A percentile compares a stretch with the other conserved stretches of the same genome.
phyloP scores from a whole-genome alignment of 2,797 vertebrate genomes.

The Percopsis omiscomaycus region DNA sequence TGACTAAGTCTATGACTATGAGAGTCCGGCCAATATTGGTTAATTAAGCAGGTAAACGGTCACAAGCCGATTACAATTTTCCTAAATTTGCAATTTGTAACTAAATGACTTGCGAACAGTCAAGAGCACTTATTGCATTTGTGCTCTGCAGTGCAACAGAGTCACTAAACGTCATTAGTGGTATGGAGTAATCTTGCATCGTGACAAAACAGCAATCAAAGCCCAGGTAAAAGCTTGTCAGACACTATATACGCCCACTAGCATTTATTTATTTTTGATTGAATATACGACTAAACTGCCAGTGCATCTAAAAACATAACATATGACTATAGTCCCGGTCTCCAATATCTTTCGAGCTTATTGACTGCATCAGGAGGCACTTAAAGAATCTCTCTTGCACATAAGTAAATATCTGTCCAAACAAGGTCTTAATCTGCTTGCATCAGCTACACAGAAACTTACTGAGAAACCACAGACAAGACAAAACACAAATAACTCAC shows the following conservation, averaged over 20 bases:
- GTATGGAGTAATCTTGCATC: constrained; percentile 23
- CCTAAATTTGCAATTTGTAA: constrained; percentile 27
- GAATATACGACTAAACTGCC: constrained; percentile 35
- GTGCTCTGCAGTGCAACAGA: constrained; percentile 35
- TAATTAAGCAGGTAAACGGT: constrained; percentile 37
- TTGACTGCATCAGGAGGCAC: constrained; percentile 63
- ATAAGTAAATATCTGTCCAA: constrained; percentile 22
- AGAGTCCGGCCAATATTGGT: constrained; percentile 41
- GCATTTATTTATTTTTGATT: constrained; percentile 14
- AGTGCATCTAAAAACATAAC: constrained; percentile 35
- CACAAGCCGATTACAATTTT: constrained; percentile 51
- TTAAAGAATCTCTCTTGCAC: constrained; percentile 45
- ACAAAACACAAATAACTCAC: constrained; percentile 21
- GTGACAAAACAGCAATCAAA: constrained; percentile 24
- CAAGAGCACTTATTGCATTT: constrained; percentile 73
- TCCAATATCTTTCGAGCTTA: constrained; percentile 31
- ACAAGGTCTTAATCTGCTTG: constrained; percentile 23
- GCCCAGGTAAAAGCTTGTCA: constrained; percentile 13
- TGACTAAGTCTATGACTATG: no score
- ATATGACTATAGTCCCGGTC: constrained; percentile 39
- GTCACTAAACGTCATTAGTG: constrained; percentile 34
- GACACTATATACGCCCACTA: constrained; percentile 16
- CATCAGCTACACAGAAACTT: constrained; percentile 18
- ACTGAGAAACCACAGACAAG: constrained; percentile 4
- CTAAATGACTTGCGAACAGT: constrained; percentile 36